Base-by-base conservation (phyloP, 2,113 vertebrate species). In the Globicephala melas region DNA sequence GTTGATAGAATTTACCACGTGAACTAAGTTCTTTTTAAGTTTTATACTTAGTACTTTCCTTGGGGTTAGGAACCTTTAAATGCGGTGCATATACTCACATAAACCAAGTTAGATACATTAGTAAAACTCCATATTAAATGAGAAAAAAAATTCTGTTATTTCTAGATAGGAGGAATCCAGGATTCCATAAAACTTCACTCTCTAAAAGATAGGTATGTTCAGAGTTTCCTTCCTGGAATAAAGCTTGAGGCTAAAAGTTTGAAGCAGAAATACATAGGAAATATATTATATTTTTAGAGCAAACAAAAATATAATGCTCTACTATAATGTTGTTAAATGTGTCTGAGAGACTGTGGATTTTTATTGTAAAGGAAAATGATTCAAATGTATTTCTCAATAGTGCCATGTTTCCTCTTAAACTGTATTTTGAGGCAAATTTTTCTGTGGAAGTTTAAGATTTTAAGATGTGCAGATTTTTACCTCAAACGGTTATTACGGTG, bases 281-380 rank as follows among this genome's bases (percentile, higher is more conserved):
- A 90, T 63, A 44, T 23, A 60, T 41, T 93, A 81, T 3, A 62
- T 65, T 91, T 76, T 76, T n/a, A 80, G 63, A 36, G 60, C 53
- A 92, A 96, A 82, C 13, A 83, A 74, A 94, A 94, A 81, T 95
- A 70, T 18, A 94, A 88, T 25, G 84, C 25, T 92, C 21, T 89
- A 58, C 71, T 81, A 50, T 67, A 80, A 63, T 65, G 50, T 44
- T 93, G 44, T 47, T 84, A 79, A 70, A n/a, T 92, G 55, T 77
- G 14, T 80, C 92, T 77, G 18, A 97, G 50, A 77, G 15, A 83
- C 11, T 77, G 17, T 91, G 38, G 11, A 84, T 85, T 96, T 91
- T 86, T 89, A 81, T 38, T 77, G 17, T 25, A 87, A 96, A 86
- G 62, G 10, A 53, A 93, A 74, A 68, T 63, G 31, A 89, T 41